A percentile compares a stretch with the other conserved stretches of the same genome.
Evolutionary conservation across 1,140 invertebrate genomes (phyloP).

Genomic region (Mya arenaria): DNA sequence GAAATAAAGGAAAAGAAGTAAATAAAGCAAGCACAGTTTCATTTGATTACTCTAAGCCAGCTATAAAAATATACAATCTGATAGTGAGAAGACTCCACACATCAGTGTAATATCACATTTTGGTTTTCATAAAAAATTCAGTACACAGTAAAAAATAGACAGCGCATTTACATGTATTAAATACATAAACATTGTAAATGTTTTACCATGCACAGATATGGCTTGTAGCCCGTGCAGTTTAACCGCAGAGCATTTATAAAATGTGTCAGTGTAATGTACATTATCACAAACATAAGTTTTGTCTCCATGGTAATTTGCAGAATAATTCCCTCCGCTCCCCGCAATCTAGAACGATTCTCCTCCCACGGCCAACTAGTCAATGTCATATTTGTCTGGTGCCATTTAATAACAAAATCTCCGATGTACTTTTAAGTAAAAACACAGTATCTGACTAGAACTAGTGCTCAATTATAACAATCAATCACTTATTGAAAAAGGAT

Average conservation of each 20-base stretch:
- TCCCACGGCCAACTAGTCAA: no score
- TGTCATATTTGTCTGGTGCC: no score
- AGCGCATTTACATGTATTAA: slow-evolving; percentile 40
- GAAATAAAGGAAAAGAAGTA: no score
- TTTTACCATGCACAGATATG: slow-evolving; percentile 39
- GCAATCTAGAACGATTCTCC: no score
- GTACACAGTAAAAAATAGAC: not conserved
- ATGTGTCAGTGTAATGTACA: not conserved
- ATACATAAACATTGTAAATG: slow-evolving; percentile 36
- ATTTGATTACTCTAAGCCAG: no score
- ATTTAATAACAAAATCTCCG: no score
- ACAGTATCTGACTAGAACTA: no score
- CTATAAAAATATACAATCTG: slow-evolving; percentile 10
- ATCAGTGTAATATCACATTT: slow-evolving; percentile 49
- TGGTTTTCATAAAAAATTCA: not conserved
- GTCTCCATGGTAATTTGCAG: not conserved
- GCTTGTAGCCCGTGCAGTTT: slow-evolving; percentile 38
- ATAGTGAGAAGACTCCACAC: not conserved
- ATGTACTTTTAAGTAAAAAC: no score
- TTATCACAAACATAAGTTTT: not conserved
- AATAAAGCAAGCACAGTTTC: no score
- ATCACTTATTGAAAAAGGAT: no score
- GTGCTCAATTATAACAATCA: no score
- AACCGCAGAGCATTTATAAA: slow-evolving; percentile 24
- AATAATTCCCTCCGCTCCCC: not conserved